Evolutionary conservation across 2,797 vertebrate species (phyloP), one percentile per base, ranked within the genome.

Genomic region (Gobio occitaniae): DNA sequence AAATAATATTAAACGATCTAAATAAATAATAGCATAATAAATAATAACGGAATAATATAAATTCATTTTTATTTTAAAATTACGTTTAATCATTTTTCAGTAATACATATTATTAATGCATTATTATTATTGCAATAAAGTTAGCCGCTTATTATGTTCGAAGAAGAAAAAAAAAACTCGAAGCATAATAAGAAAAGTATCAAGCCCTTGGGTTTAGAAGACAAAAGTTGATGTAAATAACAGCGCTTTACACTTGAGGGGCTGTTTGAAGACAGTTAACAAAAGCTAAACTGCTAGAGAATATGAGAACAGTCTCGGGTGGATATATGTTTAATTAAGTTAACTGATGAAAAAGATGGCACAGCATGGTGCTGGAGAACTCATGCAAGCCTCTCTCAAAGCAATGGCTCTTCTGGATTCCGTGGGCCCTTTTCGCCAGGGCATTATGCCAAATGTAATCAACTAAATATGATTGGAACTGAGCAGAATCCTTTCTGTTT

Each of bases 401-500:
- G 89, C 91, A 84, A 89, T 91, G 82, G 93, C 91, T 93, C 91
- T 90, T 94, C 90, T 85, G 48, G 80, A 71, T 91, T 94, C 90
- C 89, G 92, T 92, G 92, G 92, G 90, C 93, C 92, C 90, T 80
- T 77, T 89, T 89, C 69, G 86, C 88, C 94, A 91, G 91, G 91
- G 93, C 94, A 93, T 94, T 88, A 91, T 93, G 96, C 90, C 96
- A 95, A 95, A 96, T 93, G 95, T 93, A 94, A 95, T 96, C 95
- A 95, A 92, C 92, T 93, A 96, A 97, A 96, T 96, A 95, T 95
- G 96, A 96, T 93, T 93, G 91, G 96, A 95, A 95, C 96, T 86
- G 93, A 95, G 95, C 95, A 91, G 90, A 94, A 93, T 95, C 92
- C 90, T 88, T 92, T 87, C 93, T 95, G 94, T 17, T 50, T 82